These are phyloP conservation scores for Suricata suricatta DNA, from an alignment of 2,113 vertebrate species.

Conservation along the genomic window DNA sequence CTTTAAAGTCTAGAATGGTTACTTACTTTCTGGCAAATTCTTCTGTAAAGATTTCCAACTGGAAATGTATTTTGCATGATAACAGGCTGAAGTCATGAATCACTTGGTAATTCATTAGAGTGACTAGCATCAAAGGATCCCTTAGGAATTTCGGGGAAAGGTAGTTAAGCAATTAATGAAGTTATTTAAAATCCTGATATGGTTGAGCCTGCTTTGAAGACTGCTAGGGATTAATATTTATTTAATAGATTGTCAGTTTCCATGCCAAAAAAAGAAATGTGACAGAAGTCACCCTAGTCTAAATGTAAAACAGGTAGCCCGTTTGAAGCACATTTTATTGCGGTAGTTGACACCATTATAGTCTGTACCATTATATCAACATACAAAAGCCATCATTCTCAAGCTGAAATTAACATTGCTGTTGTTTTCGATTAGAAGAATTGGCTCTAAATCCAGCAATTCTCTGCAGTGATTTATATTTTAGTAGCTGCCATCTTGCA, in stretches of 20 bases:
- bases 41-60: slow-evolving; percentile 73
- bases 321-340: slow-evolving; percentile 76
- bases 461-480: slow-evolving; percentile 74
- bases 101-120: slow-evolving; percentile 83
- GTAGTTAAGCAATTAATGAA: slow-evolving; percentile 88
- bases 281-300: slow-evolving; percentile 74
- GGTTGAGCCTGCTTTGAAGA: slow-evolving; percentile 82
- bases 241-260: slow-evolving; percentile 83
- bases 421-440: slow-evolving; percentile 76
- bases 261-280: slow-evolving; percentile 80
- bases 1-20: slow-evolving; percentile 43
- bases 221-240: slow-evolving; percentile 85
- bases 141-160: slow-evolving; percentile 82
- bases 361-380: slow-evolving; percentile 60
- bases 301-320: slow-evolving; percentile 64
- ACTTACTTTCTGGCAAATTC: slow-evolving; percentile 62
- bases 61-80: slow-evolving; percentile 75
- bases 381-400: slow-evolving; percentile 75
- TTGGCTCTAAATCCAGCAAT: slow-evolving; percentile 63
- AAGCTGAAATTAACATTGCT: slow-evolving; percentile 73
- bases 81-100: slow-evolving; percentile 83
- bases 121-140: slow-evolving; percentile 79
- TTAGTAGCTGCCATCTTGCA: slow-evolving; percentile 63
- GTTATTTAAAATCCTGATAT: slow-evolving; percentile 86
- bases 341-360: slow-evolving; percentile 62